Conservation (phyloP, 2,113 vertebrate genomes). For the Pachycephala philippinensis region DNA sequence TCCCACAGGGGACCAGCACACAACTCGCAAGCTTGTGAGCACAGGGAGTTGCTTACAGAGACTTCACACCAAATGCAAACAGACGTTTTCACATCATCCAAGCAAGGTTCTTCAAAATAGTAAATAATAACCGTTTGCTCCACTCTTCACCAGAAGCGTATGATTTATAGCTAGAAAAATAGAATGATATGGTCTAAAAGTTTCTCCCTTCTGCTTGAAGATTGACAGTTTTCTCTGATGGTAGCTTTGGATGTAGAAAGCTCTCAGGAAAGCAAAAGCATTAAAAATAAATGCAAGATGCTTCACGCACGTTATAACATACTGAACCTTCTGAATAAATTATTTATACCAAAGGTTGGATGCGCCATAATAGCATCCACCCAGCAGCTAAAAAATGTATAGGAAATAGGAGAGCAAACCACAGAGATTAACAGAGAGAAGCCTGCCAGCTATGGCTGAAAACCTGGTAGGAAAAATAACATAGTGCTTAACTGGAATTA, state of each 20-base stretch:
- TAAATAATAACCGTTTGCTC: background rate
- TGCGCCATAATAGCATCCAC: constrained; percentile 28
- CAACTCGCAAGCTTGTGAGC: fast-evolving
- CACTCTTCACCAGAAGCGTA: background rate
- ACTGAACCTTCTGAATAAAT: constrained; percentile 49
- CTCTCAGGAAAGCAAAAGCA: constrained; percentile 27
- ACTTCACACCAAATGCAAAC: background rate
- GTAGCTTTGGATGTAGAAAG: constrained; percentile 30
- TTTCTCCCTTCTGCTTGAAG: background rate
- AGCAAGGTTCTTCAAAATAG: background rate
- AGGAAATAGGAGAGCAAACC: background rate
- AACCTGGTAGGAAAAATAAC: background rate
- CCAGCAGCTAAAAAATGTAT: background rate
- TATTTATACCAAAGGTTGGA: constrained; percentile 43
- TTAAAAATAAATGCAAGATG: constrained; percentile 57
- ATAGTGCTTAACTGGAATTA: background rate
- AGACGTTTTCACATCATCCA: background rate
- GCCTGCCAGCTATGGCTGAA: background rate
- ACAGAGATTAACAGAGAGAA: constrained; percentile 9
- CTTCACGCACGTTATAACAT: background rate
- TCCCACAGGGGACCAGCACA: background rate
- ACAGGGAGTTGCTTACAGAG: background rate
- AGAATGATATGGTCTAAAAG: constrained; percentile 9
- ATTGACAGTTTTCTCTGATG: background rate
- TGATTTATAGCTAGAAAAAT: constrained; percentile 13